Base-by-base conservation (phyloP, 2,797 vertebrate species). In the Poecile montanus region DNA sequence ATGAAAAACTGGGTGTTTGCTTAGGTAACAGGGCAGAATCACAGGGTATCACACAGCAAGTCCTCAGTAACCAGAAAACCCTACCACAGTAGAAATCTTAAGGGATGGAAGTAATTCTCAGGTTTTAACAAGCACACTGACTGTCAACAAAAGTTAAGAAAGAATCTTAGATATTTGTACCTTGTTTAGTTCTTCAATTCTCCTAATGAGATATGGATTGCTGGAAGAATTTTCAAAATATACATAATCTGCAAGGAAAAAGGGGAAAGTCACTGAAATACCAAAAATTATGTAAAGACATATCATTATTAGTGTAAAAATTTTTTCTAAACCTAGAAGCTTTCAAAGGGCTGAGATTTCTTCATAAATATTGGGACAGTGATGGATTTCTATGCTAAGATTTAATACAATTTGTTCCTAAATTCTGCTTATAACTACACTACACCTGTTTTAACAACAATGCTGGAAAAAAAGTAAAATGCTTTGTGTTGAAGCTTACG, bases 171-270 rank as follows among this genome's bases (percentile, higher is more conserved):
- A 71, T 22, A 63, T n/a, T 68, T 61, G 34, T 99, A 99, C 99
- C 99, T 99, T 99, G 97, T 99, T 99, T 91, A 99, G 99, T 96
- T 99, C 99, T 97, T 99, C 99, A 98, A 99, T 99, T 97, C 99
- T 98, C 90, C 99, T 98, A 97, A 99, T 99, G 89, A 99, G 98
- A 98, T 99, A 99, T 2, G 99, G 99, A 97, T 99, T 99, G 98
- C 99, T 99, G 95, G 99, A 99, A 81, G 99, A 99, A 97, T 99
- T 99, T 98, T 99, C 99, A 98, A 99, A 99, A 97, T 99, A 99
- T 88, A 99, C 99, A 94, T 99, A 99, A 98, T 99, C 99, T 99
- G 98, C 54, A 98, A 98, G 34, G 90, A 95, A 90, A 76, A 93
- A 74, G 60, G 30, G 11, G 15, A 91, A 96, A 95, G 45, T 50